Base-by-base conservation (phyloP, 2,113 vertebrate species). In the Ceratotherium simum region DNA sequence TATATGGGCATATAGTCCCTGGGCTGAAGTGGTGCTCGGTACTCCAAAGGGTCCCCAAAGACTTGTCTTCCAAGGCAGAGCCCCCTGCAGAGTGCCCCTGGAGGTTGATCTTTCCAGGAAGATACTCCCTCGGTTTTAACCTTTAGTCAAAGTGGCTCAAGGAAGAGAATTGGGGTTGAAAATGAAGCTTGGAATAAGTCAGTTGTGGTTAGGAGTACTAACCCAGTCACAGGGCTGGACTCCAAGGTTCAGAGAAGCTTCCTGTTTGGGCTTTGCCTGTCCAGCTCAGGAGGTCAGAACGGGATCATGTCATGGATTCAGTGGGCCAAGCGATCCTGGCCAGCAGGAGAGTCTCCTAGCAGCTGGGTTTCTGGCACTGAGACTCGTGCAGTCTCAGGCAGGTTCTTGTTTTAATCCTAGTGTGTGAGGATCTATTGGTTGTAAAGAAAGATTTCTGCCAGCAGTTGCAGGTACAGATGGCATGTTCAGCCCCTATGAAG, bases 221-320 rank as follows among this genome's bases (percentile, higher is more conserved):
- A 78, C 0, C 16, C 21, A n/a, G n/a, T 33, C 9, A 4, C 4
- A 14, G 65, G 8, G 17, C 5, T 69, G 13, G 21, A 56, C 25
- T 27, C 16, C 33, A 39, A 12, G 1, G 2, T 31, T 7, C 16
- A 1, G 4, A 0, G 2, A 29, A 18, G 9, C 16, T 56, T 73
- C 23, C 62, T 48, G 9, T 3, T 33, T 25, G 11, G 13, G 11
- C 1, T 5, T 20, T 0, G 31, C 18, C 33, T 64, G 7, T 39
- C 5, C 27, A 39, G 78, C 25, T 42, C 3, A 84, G 1, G 51
- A 56, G 1, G 11, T 67, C 18, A 23, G 48, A 31, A 62, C 5
- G 6, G 5, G 8, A 14, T 56, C 31, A 2, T 64, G 80, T 82
- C 6, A 2, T 6, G 3, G n/a, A 69, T 23, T 72, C 67, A 6